Base-by-base conservation (phyloP, 2,888 invertebrate genomes). In the Panzeria rudis region DNA sequence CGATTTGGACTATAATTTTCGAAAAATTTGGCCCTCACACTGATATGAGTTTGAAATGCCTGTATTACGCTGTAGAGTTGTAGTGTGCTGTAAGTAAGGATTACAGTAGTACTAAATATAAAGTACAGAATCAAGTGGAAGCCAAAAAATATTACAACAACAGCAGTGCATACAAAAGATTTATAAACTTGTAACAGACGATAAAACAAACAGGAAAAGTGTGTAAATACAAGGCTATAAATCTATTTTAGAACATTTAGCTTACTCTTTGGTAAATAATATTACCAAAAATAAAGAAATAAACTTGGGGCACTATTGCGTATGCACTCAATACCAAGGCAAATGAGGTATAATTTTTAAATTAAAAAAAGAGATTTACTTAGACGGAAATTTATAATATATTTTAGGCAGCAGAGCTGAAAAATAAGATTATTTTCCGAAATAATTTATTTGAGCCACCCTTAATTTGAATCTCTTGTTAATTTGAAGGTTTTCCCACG, bases 221-320 rank as follows among this genome's bases (percentile, higher is more conserved):
- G 78, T 83, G 68, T 68, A 75, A 62, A 69, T 62, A 62, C 38
- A 69, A 79, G 73, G 54, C 75, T 52, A 54, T 79, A 83, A 73
- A 83, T 83, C 73, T 83, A 73, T 64, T 83, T 61, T 61, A 61
- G 62, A 69, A 69, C 62, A 61, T 59, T 75, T 69, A 62, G 62
- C 61, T 44, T 62, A 75, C 41, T 29, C 68, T 62, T 69, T 82
- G 52, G 44, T 25, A 69, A 75, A 69, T 72, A 64, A 72, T 17
- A 29, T 47, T 38, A 17, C 7, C 17, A n/a, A 66, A 23, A 79
- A 71, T 32, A 17, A 25, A 41, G 38, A 38, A 38, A 23, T 9
- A 52, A 72, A 61, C 52, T 54, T 20, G 20, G 52, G 3, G 41
- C 41, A 69, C 47, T 78, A 78, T 69, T 78, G 69, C 61, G 41